Percentiles rank a stretch among this genome's conserved stretches.
Conservation (phyloP, 2,113 vertebrate genomes). For the Ceyx cyanopectus region DNA sequence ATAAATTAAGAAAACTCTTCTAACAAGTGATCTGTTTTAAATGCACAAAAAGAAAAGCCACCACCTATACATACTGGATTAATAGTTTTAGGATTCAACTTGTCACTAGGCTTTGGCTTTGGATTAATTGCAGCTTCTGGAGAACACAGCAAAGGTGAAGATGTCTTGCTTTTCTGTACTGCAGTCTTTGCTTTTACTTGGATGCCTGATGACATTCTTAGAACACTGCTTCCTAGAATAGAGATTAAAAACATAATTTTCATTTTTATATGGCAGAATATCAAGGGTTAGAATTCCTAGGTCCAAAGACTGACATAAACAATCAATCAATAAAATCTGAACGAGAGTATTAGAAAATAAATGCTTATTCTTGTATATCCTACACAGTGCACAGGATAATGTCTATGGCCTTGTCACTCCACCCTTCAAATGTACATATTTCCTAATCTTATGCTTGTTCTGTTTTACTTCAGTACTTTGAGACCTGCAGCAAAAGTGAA, state of each 20-base stretch:
- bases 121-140: conserved; percentile 37
- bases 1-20: background rate
- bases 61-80: conserved; percentile 75
- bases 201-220: conserved; percentile 52
- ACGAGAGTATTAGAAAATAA: background rate
- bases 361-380: background rate
- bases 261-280: background rate
- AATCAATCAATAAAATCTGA: background rate
- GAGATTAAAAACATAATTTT: background rate
- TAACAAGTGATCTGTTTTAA: background rate
- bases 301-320: background rate
- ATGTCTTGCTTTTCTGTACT: conserved; percentile 49
- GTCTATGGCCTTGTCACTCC: background rate
- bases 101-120: conserved; percentile 80
- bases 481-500: background rate
- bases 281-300: background rate
- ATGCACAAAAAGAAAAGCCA: background rate
- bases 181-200: conserved; percentile 36
- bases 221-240: conserved; percentile 54
- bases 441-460: conserved; percentile 22
- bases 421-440: background rate
- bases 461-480: background rate
- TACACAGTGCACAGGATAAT: background rate
- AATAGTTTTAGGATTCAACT: conserved; percentile 86
- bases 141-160: conserved; percentile 22